Conservation (phyloP, 1,140 invertebrate genomes). For the Drosophila melanogaster region DNA sequence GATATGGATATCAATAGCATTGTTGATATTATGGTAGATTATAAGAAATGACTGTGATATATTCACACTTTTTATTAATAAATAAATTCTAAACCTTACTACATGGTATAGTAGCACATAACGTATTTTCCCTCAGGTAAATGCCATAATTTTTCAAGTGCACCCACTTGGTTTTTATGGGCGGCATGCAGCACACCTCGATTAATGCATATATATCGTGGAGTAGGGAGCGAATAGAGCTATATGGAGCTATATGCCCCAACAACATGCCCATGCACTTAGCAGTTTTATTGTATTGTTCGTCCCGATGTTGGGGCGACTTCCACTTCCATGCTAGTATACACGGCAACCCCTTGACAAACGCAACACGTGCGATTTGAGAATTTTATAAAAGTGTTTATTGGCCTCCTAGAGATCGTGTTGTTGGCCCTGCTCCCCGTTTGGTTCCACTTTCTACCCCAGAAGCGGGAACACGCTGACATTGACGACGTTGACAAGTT, state of each 20-base stretch:
- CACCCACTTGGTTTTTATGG: slow-evolving; percentile 57
- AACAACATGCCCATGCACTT: slow-evolving; percentile 76
- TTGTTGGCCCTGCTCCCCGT: slow-evolving; percentile 11
- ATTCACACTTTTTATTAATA: no score
- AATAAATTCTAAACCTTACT: background rate
- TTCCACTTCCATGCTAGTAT: background rate
- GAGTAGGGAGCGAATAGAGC: slow-evolving; percentile 8
- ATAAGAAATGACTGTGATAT: no score
- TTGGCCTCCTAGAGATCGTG: slow-evolving; percentile 56
- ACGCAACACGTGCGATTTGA: slow-evolving; percentile 76
- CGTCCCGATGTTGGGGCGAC: slow-evolving; percentile 29
- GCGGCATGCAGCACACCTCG: slow-evolving; percentile 55
- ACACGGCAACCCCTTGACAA: slow-evolving; percentile 68
- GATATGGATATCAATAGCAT: no score
- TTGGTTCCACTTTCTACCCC: slow-evolving; percentile 24
- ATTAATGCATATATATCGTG: slow-evolving; percentile 30
- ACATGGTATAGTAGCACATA: background rate
- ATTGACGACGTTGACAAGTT: slow-evolving; percentile 68
- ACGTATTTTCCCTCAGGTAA: background rate
- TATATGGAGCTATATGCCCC: slow-evolving; percentile 41
- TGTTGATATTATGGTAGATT: no score
- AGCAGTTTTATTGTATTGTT: slow-evolving; percentile 70
- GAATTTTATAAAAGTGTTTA: slow-evolving; percentile 81
- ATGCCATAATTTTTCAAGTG: slow-evolving; percentile 25
- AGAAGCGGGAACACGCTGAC: slow-evolving; percentile 38